A percentile compares a stretch with the other conserved stretches of the same genome.
phyloP scores from a whole-genome alignment of 2,797 vertebrate genomes.

The Silurus aristotelis region DNA sequence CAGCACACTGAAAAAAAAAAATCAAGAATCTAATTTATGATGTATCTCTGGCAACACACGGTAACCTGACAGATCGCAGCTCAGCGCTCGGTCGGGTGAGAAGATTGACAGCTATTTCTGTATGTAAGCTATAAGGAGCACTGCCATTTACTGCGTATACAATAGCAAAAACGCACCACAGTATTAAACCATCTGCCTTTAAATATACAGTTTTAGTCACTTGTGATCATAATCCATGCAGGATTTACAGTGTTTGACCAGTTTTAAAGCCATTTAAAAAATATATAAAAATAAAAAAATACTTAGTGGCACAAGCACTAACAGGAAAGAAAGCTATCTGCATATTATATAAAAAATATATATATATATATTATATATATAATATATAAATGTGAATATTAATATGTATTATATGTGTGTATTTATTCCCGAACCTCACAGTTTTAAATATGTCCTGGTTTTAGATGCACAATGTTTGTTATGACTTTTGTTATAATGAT shows the following conservation, averaged over 20 bases:
- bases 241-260: conserved; percentile 7
- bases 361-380: conserved; percentile 41
- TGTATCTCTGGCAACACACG: conserved; percentile 10
- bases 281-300: conserved; percentile 39
- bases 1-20: neutral
- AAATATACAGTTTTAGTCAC: conserved; percentile 33
- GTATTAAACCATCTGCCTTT: conserved; percentile 39
- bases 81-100: neutral
- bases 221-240: conserved; percentile 29
- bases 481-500: neutral
- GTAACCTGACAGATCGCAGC: conserved; percentile 16
- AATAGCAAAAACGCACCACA: conserved; percentile 31
- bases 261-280: conserved; percentile 29
- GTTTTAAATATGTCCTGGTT: conserved; percentile 32
- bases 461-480: conserved; percentile 21
- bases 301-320: conserved; percentile 59
- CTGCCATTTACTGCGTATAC: conserved; percentile 40
- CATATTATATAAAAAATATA: conserved; percentile 55
- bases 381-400: conserved; percentile 61
- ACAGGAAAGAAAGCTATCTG: conserved; percentile 63
- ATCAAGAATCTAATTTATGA: neutral
- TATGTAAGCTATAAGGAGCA: conserved; percentile 28
- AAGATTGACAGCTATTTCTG: conserved; percentile 11
- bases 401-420: conserved; percentile 60
- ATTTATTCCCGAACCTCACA: conserved; percentile 69